These are phyloP conservation scores for Boloria euphrosyne DNA, from an alignment of 2,888 invertebrate genomes.

Conservation along the genomic window DNA sequence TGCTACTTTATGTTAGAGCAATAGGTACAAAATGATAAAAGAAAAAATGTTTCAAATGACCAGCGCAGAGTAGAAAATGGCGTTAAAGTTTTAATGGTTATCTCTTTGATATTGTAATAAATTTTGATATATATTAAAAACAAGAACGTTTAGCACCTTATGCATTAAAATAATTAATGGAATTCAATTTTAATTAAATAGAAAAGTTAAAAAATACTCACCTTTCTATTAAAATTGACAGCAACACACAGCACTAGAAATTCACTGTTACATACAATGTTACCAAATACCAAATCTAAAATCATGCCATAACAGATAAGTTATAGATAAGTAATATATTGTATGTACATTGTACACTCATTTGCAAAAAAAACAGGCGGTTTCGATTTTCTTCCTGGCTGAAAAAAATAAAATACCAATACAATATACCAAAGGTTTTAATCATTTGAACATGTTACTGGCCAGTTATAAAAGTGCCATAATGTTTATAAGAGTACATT, in stretches of 20 bases:
- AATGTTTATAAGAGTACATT: too few relatives aligned
- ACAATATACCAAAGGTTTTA: too few relatives aligned
- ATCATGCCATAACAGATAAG: neutral
- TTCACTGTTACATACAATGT: constrained; percentile 58
- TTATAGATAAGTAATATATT: constrained; percentile 10
- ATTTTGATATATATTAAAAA: constrained; percentile 4
- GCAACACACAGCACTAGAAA: constrained; percentile 70
- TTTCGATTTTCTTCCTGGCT: too few relatives aligned
- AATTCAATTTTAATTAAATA: neutral
- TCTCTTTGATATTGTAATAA: constrained; percentile 39
- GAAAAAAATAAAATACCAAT: too few relatives aligned
- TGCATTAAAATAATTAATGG: neutral
- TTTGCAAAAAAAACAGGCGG: too few relatives aligned
- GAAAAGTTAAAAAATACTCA: constrained; percentile 57
- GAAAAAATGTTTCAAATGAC: constrained; percentile 63
- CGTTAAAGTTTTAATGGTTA: constrained; percentile 66
- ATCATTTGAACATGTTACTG: too few relatives aligned
- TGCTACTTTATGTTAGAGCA: neutral
- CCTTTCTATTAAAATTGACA: constrained; percentile 76
- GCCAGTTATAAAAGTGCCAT: too few relatives aligned
- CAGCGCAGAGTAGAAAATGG: constrained; percentile 75
- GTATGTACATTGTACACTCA: neutral
- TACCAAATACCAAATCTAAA: constrained; percentile 44
- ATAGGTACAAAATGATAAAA: constrained; percentile 42
- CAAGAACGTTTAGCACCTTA: neutral